Conservation (phyloP, 2,113 vertebrate genomes). For the Pterocles orientalis region DNA sequence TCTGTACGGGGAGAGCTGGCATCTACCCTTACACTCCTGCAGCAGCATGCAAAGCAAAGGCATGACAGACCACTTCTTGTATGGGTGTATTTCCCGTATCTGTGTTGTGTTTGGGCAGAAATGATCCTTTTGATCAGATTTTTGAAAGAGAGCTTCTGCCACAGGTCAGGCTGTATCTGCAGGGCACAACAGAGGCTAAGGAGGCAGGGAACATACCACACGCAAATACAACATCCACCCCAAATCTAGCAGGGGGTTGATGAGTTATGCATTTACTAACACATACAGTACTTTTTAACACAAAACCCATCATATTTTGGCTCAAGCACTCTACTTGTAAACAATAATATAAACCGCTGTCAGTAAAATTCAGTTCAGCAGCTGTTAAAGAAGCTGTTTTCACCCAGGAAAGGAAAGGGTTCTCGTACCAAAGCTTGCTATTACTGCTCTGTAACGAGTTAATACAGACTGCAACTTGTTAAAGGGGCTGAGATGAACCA, state of each 20-base stretch:
- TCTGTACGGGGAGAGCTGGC: not conserved
- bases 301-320: not conserved
- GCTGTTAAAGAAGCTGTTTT: not conserved
- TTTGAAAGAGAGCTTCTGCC: not conserved
- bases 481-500: constrained; percentile 57
- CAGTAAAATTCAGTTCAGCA: not conserved
- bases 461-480: not conserved
- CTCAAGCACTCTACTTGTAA: not conserved
- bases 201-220: not conserved
- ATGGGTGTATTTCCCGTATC: fast-evolving
- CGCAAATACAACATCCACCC: not conserved
- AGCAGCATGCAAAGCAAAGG: not conserved
- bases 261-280: not conserved
- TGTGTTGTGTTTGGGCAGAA: not conserved
- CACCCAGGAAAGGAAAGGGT: not conserved
- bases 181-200: not conserved
- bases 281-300: not conserved
- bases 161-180: not conserved
- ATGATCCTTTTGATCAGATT: not conserved
- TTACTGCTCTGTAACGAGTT: constrained; percentile 2
- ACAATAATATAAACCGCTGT: not conserved
- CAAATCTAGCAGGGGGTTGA: not conserved
- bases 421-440: not conserved
- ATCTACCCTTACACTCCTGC: fast-evolving
- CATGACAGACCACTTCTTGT: not conserved